Evolutionary conservation across 2,888 invertebrate species (phyloP), one percentile per base, ranked within the genome.

Genomic region (Luperina nickerlii): DNA sequence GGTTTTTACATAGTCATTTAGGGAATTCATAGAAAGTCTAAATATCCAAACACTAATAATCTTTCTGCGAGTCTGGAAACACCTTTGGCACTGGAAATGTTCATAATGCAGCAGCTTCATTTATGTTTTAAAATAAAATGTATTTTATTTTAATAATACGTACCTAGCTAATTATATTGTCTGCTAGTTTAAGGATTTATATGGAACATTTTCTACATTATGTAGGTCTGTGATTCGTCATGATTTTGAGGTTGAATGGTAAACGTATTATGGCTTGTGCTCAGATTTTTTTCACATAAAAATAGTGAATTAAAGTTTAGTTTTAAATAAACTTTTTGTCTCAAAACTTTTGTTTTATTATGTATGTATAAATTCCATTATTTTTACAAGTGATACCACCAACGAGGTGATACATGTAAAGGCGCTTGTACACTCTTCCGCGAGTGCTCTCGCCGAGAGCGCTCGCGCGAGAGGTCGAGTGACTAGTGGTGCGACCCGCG

Each of bases 271-370:
- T 73, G 80, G 88, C 85, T 87, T 89, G 74, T 87, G 82, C 77
- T 83, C 80, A 45, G 72, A 57, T 70, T 72, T 80, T 81, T 83
- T 86, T 86, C 75, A 63, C 72, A 66, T 73, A 73, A 79, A 77
- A 79, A 73, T 86, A 89, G 82, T 79, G 57, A 82, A 48, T 79
- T 78, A 74, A 75, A 81, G 77, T 78, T 86, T 89, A 84, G 83
- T 88, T 85, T 73, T 85, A 83, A 90, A 84, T 89, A 90, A 90
- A 90, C 81, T 63, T 83, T 83, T 85, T 86, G 86, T 88, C 89
- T 88, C 89, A 70, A 76, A 72, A 74, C 24, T 60, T 74, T 72
- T 8, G 76, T 88, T 83, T 84, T 76, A 86, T 84, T 83, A 45
- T 42, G 5, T 38, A 38, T 6, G 38, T 38, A 38, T 38, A 38